Base-by-base conservation (phyloP, 2,113 vertebrate species). In the Oenanthe oenanthe region DNA sequence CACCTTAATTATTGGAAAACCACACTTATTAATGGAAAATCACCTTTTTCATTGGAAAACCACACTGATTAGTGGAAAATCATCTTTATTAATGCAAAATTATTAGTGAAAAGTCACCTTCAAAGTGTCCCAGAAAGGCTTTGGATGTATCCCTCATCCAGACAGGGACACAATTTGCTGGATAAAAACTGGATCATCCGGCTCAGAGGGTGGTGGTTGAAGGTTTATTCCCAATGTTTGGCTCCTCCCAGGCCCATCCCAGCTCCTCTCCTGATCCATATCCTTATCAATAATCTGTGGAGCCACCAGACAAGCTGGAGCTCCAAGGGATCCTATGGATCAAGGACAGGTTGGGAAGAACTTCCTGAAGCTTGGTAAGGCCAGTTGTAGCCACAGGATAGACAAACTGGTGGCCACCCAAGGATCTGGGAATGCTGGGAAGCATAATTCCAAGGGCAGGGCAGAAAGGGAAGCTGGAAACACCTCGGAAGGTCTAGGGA, bases 121-220 rank as follows among this genome's bases (percentile, higher is more conserved):
- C 4, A 1, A 6, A 34, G 40, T 4, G 21, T 29, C 66, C 24
- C 2, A 0, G 31, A 25, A 82, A 10, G 6, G 16, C 31, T 73
- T 45, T 32, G 71, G 61, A 31, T 67, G 12, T 7, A 6, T 58
- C 50, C 13, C 26, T 16, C 13, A 11, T 60, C 22, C 34, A 31
- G 26, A 36, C 45, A 36, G 40, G 56, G 50, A 31, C 43, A 19
- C 4, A 4, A 26, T 16, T 12, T 5, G 21, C 10, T 58, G 62
- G 62, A 47, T 70, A 36, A 53, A 75, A 68, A 6, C 34, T 1
- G 10, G 81, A 75, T 65, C 1, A 0, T 75, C 68, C 6, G 1
- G 45, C 26, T 80, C 5, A 0, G 74, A 47, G 18, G n/a, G 43
- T 7, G 61, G 5, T 1, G 11, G 16, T 26, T 19, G 12, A 47